Evolutionary conservation across 2,888 invertebrate species (phyloP).

Genomic region (Lasioglossum leucozonium): DNA sequence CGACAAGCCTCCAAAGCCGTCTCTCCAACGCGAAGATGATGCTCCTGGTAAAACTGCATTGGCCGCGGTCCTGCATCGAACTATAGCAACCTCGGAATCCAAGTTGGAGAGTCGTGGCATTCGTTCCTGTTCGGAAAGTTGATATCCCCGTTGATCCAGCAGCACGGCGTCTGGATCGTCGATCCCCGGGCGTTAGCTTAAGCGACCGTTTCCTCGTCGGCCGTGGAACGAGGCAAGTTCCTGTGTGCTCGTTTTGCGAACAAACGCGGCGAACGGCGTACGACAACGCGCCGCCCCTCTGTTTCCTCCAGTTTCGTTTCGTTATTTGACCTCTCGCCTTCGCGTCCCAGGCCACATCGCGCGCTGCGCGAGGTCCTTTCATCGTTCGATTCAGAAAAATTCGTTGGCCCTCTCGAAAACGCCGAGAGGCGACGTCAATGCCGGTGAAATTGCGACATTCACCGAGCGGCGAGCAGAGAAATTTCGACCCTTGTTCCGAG

Average conservation of each 20-base stretch:
- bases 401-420: not conserved
- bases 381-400: conserved; percentile 4
- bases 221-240: conserved; percentile 62
- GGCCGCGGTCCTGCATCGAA: not conserved
- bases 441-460: conserved; percentile 12
- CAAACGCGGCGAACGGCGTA: conserved; percentile 42
- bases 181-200: conserved; percentile 64
- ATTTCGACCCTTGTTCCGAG: conserved; percentile 10
- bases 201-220: conserved; percentile 64
- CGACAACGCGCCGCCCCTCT: conserved; percentile 16
- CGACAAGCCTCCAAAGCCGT: not conserved
- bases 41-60: not conserved
- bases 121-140: conserved; percentile 57
- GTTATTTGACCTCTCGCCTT: conserved; percentile 2
- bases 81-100: not conserved
- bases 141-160: conserved; percentile 61
- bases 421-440: conserved; percentile 11
- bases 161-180: conserved; percentile 1
- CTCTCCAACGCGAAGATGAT: conserved; percentile 1
- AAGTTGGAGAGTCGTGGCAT: not conserved
- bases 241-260: conserved; percentile 54
- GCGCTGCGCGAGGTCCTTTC: not conserved
- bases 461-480: not conserved
- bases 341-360: not conserved
- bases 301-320: not conserved